These are phyloP conservation scores for Ia io DNA, from an alignment of 2,113 vertebrate species.

Conservation along the genomic window DNA sequence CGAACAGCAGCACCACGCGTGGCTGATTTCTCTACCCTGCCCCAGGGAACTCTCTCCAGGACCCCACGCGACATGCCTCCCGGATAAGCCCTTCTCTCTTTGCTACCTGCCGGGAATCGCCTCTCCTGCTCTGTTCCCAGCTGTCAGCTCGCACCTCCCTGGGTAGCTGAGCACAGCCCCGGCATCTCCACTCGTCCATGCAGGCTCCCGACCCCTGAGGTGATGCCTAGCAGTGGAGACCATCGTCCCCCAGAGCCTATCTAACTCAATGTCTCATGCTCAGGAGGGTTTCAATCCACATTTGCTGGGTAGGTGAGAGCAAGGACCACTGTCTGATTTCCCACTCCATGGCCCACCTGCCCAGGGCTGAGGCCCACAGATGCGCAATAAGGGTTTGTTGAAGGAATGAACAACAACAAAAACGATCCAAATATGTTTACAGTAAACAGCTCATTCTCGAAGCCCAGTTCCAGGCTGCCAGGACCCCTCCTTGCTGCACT, in stretches of 20 bases:
- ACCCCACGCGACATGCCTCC: neutral
- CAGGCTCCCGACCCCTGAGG: neutral
- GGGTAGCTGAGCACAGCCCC: accelerated
- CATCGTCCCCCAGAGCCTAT: neutral
- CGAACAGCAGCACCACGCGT: neutral
- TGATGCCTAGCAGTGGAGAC: too few species aligned
- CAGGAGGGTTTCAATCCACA: too few species aligned
- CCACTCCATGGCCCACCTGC: accelerated
- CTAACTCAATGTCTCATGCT: neutral
- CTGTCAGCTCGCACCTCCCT: neutral
- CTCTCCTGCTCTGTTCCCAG: too few species aligned
- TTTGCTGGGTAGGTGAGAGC: neutral
- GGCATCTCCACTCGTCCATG: accelerated
- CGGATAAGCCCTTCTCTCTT: neutral
- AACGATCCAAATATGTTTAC: slow-evolving; percentile 24
- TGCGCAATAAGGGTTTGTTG: neutral
- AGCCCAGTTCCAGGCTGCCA: neutral
- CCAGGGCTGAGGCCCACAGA: neutral
- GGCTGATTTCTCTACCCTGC: neutral
- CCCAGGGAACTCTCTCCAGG: neutral
- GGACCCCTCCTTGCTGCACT: neutral
- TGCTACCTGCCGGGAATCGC: neutral
- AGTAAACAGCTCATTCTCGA: neutral
- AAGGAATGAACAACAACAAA: neutral
- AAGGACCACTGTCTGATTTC: neutral